Conservation (phyloP, 2,113 vertebrate genomes). For the Psammodynastes pulverulentus region DNA sequence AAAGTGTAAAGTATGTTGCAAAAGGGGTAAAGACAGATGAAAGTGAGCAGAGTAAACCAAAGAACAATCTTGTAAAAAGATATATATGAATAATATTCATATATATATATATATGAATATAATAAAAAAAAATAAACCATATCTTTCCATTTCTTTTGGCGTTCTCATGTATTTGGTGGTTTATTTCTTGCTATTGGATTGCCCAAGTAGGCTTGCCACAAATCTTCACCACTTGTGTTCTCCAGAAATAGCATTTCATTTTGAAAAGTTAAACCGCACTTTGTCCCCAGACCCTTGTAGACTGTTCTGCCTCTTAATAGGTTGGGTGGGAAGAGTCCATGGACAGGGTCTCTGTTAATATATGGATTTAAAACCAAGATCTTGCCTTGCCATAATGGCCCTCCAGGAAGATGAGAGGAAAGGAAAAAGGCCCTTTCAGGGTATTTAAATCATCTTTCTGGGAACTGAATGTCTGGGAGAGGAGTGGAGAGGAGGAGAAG, state of each 20-base stretch:
- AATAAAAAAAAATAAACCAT: neutral
- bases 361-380: neutral
- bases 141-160: neutral
- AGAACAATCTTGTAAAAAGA: constrained; percentile 28
- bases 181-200: neutral
- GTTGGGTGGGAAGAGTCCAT: too few relatives aligned
- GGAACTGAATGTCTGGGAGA: neutral
- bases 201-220: accelerated
- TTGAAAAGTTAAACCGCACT: too few relatives aligned
- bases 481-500: neutral
- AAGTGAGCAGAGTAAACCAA: constrained; percentile 11
- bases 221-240: too few relatives aligned
- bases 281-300: too few relatives aligned
- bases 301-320: neutral
- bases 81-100: neutral
- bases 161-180: neutral
- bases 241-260: neutral
- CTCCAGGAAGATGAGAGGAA: neutral
- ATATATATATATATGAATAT: neutral
- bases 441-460: neutral
- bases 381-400: neutral
- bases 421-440: too few relatives aligned
- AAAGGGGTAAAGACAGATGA: neutral
- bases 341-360: neutral
- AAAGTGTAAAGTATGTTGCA: neutral